These are phyloP conservation scores for Labeo catla DNA, from an alignment of 2,113 vertebrate genomes.

Conservation along the genomic window DNA sequence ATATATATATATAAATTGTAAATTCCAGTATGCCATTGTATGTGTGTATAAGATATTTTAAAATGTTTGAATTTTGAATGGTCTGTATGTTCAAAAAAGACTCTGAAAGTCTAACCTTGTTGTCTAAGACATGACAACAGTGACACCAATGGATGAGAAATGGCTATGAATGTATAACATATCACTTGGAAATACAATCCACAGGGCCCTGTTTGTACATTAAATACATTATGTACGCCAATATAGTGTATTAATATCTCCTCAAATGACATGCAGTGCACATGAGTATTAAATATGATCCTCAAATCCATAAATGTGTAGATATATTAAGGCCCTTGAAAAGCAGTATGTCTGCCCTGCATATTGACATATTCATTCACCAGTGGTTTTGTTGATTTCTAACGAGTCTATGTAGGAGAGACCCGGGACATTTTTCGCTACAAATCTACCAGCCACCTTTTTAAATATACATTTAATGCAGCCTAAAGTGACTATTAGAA, in stretches of 20 bases:
- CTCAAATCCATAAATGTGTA: slow-evolving; percentile 7
- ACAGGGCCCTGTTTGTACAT: not conserved
- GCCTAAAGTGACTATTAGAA: not conserved
- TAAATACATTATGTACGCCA: not conserved
- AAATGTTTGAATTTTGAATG: not conserved
- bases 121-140: slow-evolving; percentile 53
- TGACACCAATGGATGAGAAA: slow-evolving; percentile 58
- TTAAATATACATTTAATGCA: not conserved
- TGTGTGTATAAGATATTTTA: not conserved
- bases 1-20: not conserved
- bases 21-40: not conserved
- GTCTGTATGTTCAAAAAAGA: not conserved
- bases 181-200: not conserved
- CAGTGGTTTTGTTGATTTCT: slow-evolving; percentile 23
- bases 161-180: slow-evolving; percentile 18
- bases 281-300: slow-evolving; percentile 18
- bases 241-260: slow-evolving; percentile 6
- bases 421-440: not conserved
- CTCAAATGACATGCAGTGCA: slow-evolving; percentile 21
- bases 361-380: slow-evolving; percentile 5
- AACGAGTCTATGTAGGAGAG: not conserved
- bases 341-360: not conserved
- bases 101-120: not conserved
- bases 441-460: not conserved
- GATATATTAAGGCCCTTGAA: slow-evolving; percentile 6